phyloP scores from a whole-genome alignment of 2,797 vertebrate genomes.

The Diceros bicornis region DNA sequence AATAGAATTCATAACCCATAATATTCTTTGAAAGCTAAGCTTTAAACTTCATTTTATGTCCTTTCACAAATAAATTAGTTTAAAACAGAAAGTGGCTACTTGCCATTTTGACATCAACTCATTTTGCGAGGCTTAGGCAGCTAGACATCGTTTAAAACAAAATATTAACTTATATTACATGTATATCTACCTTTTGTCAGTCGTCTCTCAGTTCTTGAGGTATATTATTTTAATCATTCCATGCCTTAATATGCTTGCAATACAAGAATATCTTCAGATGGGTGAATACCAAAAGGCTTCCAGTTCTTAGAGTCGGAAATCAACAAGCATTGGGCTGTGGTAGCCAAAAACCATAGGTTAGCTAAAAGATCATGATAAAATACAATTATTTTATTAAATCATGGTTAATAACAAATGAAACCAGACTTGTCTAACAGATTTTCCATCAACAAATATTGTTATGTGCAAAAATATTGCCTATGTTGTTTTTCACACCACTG shows the following conservation, averaged over 20 bases:
- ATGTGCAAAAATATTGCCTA: conserved; percentile 96
- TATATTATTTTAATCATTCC: conserved; percentile 99
- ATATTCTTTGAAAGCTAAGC: conserved; percentile 96
- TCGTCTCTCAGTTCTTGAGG: conserved; percentile 98
- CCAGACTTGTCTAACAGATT: conserved; percentile 90
- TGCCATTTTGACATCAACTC: conserved; percentile 94
- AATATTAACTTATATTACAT: conserved; percentile 98
- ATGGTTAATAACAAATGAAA: conserved; percentile 88
- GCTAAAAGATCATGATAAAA: conserved; percentile 90
- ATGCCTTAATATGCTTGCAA: conserved; percentile 99
- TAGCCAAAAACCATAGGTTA: conserved; percentile 96
- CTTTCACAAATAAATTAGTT: conserved; percentile 95
- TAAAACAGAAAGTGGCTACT: conserved; percentile 93
- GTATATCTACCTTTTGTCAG: conserved; percentile 96
- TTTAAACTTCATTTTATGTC: conserved; percentile 96
- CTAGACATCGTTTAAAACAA: conserved; percentile 98
- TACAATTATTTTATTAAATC: conserved; percentile 91
- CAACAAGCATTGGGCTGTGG: conserved; percentile 94
- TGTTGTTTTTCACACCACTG: conserved; percentile 99
- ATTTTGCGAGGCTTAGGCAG: conserved; percentile 99
- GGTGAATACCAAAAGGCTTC: conserved; percentile 90
- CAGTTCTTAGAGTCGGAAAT: conserved; percentile 89
- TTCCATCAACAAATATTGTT: conserved; percentile 91
- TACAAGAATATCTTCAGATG: conserved; percentile 92
- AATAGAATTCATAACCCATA: conserved; percentile 95